phyloP scores from a whole-genome alignment of 2,797 vertebrate genomes.

The Acanthurus tractus region DNA sequence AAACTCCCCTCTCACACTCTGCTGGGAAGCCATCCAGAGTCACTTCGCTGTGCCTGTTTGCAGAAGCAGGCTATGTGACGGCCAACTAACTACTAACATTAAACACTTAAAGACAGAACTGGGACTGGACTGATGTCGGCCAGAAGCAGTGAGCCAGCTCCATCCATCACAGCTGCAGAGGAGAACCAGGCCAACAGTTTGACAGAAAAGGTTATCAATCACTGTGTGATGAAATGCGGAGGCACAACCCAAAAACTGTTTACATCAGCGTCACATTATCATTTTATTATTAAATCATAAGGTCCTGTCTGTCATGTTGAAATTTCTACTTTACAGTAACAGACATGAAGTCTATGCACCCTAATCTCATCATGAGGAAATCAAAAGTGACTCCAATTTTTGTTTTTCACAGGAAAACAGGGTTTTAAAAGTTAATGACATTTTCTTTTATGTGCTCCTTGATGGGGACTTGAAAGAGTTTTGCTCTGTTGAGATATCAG shows the following conservation, averaged over 20 bases:
- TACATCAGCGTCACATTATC: background rate
- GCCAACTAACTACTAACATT: constrained; percentile 70
- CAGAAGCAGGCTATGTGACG: constrained; percentile 57
- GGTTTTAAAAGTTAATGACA: background rate
- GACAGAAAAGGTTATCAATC: constrained; percentile 26
- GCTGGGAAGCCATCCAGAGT: constrained; percentile 71
- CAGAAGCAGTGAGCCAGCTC: constrained; percentile 46
- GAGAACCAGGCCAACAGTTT: constrained; percentile 17
- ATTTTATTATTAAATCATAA: background rate
- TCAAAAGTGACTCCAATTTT: background rate
- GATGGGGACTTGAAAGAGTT: background rate
- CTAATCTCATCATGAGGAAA: background rate
- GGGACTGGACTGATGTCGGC: constrained; percentile 57
- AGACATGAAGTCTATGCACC: background rate
- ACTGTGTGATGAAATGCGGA: background rate
- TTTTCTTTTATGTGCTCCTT: background rate
- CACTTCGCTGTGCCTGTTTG: constrained; percentile 59
- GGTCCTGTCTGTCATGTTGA: background rate
- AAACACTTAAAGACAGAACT: constrained; percentile 77
- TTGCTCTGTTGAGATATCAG: background rate
- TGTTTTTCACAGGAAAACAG: background rate
- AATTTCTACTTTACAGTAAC: background rate
- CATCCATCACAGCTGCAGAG: constrained; percentile 54
- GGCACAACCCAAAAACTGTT: background rate
- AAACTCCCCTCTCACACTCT: constrained; percentile 48